A percentile compares a stretch with the other conserved stretches of the same genome.
Conservation (phyloP, 2,797 vertebrate genomes). For the Esox masquinongy region DNA sequence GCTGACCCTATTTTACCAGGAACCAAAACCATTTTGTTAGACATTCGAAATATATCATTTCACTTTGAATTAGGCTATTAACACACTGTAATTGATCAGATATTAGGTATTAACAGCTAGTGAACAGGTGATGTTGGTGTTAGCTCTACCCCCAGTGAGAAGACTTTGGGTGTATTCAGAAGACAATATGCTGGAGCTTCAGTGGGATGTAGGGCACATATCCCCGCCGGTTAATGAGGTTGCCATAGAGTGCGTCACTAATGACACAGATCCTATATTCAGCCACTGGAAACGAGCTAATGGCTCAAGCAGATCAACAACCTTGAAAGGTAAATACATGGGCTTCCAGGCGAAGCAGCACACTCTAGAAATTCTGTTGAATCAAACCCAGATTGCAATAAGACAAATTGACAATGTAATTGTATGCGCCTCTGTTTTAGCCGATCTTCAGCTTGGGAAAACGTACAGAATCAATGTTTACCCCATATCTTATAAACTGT, state of each 20-base stretch:
- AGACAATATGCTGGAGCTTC: constrained; percentile 36
- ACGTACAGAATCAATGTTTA: constrained; percentile 59
- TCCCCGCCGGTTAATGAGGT: constrained; percentile 37
- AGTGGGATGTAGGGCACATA: constrained; percentile 39
- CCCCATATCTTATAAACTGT: constrained; percentile 42
- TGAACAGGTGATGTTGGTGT: constrained; percentile 5
- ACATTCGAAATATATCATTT: neutral
- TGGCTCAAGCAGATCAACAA: constrained; percentile 16
- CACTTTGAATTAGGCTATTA: neutral
- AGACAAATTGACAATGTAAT: neutral
- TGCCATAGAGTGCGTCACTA: constrained; percentile 45
- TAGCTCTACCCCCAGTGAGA: constrained; percentile 39
- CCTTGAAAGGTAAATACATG: constrained; percentile 48
- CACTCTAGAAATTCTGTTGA: too few species aligned
- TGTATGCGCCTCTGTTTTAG: constrained; percentile 36
- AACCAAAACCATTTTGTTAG: neutral
- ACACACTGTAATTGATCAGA: neutral
- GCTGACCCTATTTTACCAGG: neutral
- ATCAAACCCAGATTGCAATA: neutral
- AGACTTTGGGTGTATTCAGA: constrained; percentile 47
- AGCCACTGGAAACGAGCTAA: constrained; percentile 45
- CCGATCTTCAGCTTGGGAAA: constrained; percentile 19
- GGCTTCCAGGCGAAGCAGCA: neutral
- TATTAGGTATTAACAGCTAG: neutral
- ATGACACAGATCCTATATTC: neutral